A percentile compares a stretch with the other conserved stretches of the same genome.
phyloP scores from a whole-genome alignment of 2,888 invertebrate genomes.

The Holacanthella duospinosa region DNA sequence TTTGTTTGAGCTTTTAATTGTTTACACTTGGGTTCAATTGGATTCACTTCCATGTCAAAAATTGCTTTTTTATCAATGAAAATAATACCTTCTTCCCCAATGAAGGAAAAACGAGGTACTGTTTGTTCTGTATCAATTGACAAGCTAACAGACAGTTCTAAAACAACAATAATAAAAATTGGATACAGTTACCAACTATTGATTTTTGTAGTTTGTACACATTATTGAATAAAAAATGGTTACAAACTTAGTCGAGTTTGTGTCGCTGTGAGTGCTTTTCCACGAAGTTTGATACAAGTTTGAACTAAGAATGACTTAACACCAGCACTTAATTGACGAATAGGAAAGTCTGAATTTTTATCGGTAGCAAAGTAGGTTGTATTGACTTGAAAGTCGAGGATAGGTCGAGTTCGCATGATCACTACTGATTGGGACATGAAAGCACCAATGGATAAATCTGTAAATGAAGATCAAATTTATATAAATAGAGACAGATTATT shows the following conservation, averaged over 20 bases:
- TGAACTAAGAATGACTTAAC: neutral
- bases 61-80: no score
- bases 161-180: neutral
- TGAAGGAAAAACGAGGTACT: neutral
- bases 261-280: neutral
- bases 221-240: no score
- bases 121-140: neutral
- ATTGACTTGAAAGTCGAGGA: conserved; percentile 36
- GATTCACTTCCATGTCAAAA: no score
- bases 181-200: neutral
- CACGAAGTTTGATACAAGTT: neutral
- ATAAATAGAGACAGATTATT: no score
- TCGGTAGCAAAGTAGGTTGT: conserved; percentile 7
- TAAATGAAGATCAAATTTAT: conserved; percentile 32
- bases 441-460: conserved; percentile 54
- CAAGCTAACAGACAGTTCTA: neutral
- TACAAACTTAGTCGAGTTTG: neutral
- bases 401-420: conserved; percentile 44
- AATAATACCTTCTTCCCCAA: no score
- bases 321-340: neutral
- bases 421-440: conserved; percentile 49
- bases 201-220: no score
- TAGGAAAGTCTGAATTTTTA: neutral
- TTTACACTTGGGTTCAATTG: no score
- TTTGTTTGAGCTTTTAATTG: no score